Conservation (phyloP, 2,888 invertebrate species). For the Helleia helle region DNA sequence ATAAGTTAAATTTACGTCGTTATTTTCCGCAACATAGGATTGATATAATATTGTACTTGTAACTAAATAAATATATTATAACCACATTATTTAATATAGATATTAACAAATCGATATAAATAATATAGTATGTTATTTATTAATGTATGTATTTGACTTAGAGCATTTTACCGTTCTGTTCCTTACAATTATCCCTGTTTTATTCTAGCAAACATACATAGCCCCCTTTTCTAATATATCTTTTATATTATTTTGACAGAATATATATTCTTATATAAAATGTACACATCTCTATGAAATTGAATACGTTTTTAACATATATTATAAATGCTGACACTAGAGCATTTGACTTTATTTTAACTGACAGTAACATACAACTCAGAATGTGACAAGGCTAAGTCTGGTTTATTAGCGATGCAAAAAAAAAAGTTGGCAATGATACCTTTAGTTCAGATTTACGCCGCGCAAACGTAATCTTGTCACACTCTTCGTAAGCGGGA, state of each 20-base stretch:
- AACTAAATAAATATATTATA: too few relatives aligned
- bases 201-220: constrained; percentile 35
- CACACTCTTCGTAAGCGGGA: not conserved
- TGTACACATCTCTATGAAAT: constrained; percentile 37
- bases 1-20: too few relatives aligned
- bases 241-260: constrained; percentile 36
- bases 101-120: too few relatives aligned
- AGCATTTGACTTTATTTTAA: constrained; percentile 32
- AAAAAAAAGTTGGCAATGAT: not conserved
- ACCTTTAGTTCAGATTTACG: not conserved
- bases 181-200: too few relatives aligned
- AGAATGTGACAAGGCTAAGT: not conserved
- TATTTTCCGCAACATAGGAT: too few relatives aligned
- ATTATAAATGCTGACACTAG: constrained; percentile 31
- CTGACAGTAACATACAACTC: constrained; percentile 6
- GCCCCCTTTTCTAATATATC: constrained; percentile 43
- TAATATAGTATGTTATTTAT: too few relatives aligned
- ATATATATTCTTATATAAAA: constrained; percentile 48
- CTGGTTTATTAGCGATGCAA: not conserved
- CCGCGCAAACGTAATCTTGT: not conserved
- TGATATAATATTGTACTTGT: too few relatives aligned
- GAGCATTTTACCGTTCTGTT: too few relatives aligned
- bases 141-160: too few relatives aligned
- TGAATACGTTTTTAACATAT: constrained; percentile 29
- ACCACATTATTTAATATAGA: too few relatives aligned